These are phyloP conservation scores for Tetrao urogallus DNA, from an alignment of 2,113 vertebrate genomes.

Conservation along the genomic window DNA sequence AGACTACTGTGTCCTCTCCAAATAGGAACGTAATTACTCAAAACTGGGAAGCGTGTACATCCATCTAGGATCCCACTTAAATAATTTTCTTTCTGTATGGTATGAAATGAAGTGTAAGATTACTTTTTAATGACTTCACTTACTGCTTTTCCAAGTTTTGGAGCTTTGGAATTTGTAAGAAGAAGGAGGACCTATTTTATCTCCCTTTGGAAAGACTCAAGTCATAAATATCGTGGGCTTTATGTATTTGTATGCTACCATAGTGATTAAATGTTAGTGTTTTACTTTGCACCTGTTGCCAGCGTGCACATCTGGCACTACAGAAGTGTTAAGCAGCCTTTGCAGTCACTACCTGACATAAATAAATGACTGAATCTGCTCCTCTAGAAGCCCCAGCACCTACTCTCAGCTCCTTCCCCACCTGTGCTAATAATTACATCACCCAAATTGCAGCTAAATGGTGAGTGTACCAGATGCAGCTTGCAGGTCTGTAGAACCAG, in stretches of 20 bases:
- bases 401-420: constrained; percentile 13
- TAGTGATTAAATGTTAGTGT: not conserved
- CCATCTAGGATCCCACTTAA: not conserved
- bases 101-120: constrained; percentile 9
- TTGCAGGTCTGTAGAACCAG: not conserved
- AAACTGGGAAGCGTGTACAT: not conserved
- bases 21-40: not conserved
- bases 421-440: constrained; percentile 52
- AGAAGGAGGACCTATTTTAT: constrained; percentile 1
- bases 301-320: not conserved
- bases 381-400: not conserved
- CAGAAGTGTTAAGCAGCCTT: not conserved
- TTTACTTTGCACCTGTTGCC: constrained; percentile 20
- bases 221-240: not conserved
- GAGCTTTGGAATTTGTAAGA: not conserved
- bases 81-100: not conserved
- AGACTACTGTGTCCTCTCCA: not conserved
- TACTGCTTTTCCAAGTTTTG: not conserved
- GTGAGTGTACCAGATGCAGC: not conserved
- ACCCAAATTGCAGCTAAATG: not conserved
- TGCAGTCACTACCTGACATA: not conserved
- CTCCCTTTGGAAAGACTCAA: constrained; percentile 1
- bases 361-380: constrained; percentile 13
- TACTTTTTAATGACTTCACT: not conserved
- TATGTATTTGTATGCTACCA: constrained; percentile 14